Evolutionary conservation across 2,888 invertebrate genomes (phyloP).

Genomic region (Strigamia crassipes): DNA sequence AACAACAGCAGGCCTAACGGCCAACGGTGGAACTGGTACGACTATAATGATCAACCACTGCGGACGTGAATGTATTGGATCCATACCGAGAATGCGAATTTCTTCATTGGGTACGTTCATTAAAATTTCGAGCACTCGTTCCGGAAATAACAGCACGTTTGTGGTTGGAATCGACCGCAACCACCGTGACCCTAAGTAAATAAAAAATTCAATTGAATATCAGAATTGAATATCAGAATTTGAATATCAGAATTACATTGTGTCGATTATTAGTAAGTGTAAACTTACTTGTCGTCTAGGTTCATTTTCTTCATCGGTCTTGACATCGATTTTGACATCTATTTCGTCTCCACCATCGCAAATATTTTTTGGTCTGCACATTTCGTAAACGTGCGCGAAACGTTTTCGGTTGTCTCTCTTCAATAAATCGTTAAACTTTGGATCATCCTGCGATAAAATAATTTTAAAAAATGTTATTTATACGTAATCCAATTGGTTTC

Average conservation of each 20-base stretch:
- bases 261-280: too few relatives aligned
- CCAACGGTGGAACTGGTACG: slow-evolving; percentile 93
- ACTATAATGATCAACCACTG: slow-evolving; percentile 99
- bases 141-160: slow-evolving; percentile 90
- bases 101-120: slow-evolving; percentile 95
- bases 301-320: slow-evolving; percentile 62
- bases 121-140: slow-evolving; percentile 95
- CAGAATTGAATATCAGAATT: too few relatives aligned
- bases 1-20: slow-evolving; percentile 96
- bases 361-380: slow-evolving; percentile 96
- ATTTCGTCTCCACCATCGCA: slow-evolving; percentile 99
- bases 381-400: slow-evolving; percentile 91
- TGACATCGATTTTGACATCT: too few relatives aligned
- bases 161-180: slow-evolving; percentile 94
- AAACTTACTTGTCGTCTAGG: slow-evolving; percentile 51
- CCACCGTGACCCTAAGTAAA: too few relatives aligned
- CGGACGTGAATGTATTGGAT: slow-evolving; percentile 94
- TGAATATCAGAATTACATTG: too few relatives aligned
- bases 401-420: slow-evolving; percentile 93
- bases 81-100: slow-evolving; percentile 90
- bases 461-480: slow-evolving; percentile 12
- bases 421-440: slow-evolving; percentile 91
- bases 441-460: slow-evolving; percentile 58
- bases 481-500: background rate
- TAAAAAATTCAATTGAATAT: background rate